phyloP scores from a whole-genome alignment of 1,140 invertebrate genomes.

The Aphidius ervi region DNA sequence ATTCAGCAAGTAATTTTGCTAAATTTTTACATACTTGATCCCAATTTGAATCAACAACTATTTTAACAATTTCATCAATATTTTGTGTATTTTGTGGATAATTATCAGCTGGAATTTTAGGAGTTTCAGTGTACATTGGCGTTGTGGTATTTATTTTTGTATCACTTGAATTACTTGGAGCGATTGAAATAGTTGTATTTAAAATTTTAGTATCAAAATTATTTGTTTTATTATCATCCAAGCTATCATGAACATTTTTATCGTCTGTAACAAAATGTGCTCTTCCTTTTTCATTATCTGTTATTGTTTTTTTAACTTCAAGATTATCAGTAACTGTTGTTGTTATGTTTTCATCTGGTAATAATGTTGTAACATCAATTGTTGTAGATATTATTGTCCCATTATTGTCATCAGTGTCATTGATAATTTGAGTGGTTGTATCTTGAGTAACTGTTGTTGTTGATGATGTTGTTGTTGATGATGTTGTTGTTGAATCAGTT shows the following conservation, averaged over 20 bases:
- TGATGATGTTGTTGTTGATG: constrained; percentile 17
- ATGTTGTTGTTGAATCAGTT: constrained; percentile 7
- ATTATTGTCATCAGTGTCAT: too few species aligned
- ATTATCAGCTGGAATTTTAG: neutral
- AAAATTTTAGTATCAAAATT: too few species aligned
- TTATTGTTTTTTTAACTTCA: neutral
- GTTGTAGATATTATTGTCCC: constrained; percentile 1
- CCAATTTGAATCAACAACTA: constrained; percentile 38
- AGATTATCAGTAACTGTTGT: neutral
- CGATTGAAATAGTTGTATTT: neutral
- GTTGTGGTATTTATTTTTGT: neutral
- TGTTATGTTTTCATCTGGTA: neutral
- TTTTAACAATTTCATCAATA: constrained; percentile 31
- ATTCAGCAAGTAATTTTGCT: constrained; percentile 31
- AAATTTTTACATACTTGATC: constrained; percentile 38
- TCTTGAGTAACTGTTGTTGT: constrained; percentile 3
- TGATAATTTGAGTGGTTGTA: neutral
- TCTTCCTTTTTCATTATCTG: neutral
- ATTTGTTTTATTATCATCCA: neutral
- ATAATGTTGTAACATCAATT: too few species aligned
- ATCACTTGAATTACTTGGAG: neutral
- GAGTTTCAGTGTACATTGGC: neutral
- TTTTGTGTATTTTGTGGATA: too few species aligned
- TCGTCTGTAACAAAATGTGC: neutral
- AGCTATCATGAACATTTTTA: constrained; percentile 15